These are phyloP conservation scores for Xiphorhynchus erythropygius DNA, from an alignment of 2,797 vertebrate genomes.

Conservation along the genomic window DNA sequence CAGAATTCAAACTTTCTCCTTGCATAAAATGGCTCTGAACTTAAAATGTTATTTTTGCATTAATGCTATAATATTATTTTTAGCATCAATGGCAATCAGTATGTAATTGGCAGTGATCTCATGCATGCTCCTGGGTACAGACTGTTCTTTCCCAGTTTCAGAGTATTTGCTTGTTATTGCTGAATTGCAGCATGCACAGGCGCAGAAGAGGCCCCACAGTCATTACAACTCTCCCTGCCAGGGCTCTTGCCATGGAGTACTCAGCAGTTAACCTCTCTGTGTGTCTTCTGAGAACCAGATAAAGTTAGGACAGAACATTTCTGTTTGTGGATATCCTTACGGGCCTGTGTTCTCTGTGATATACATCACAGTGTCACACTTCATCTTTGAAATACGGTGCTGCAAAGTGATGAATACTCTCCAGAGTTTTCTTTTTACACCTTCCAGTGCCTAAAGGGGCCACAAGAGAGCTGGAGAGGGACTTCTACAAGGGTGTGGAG, in stretches of 20 bases:
- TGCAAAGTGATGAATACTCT: not conserved
- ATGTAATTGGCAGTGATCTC: constrained; percentile 31
- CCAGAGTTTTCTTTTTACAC: not conserved
- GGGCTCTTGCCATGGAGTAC: not conserved
- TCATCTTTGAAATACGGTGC: not conserved
- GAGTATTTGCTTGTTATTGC: constrained; percentile 10
- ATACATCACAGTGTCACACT: not conserved
- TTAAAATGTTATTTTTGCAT: constrained; percentile 11
- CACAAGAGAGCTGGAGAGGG: not conserved
- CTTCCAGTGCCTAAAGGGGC: not conserved
- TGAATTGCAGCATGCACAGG: fast-evolving
- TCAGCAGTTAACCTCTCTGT: not conserved
- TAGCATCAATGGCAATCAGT: constrained; percentile 7
- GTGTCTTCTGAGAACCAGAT: not conserved
- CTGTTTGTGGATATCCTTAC: not conserved
- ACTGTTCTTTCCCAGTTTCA: constrained; percentile 12
- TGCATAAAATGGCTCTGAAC: not conserved
- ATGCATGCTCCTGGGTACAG: not conserved
- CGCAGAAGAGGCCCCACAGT: not conserved
- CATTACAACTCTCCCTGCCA: not conserved
- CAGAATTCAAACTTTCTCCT: not conserved
- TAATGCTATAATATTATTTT: constrained; percentile 11
- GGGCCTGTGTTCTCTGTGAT: not conserved
- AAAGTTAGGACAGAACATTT: not conserved
- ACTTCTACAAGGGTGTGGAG: not conserved